These are phyloP conservation scores for Ceratotherium simum DNA, from an alignment of 2,113 vertebrate genomes.

Conservation along the genomic window DNA sequence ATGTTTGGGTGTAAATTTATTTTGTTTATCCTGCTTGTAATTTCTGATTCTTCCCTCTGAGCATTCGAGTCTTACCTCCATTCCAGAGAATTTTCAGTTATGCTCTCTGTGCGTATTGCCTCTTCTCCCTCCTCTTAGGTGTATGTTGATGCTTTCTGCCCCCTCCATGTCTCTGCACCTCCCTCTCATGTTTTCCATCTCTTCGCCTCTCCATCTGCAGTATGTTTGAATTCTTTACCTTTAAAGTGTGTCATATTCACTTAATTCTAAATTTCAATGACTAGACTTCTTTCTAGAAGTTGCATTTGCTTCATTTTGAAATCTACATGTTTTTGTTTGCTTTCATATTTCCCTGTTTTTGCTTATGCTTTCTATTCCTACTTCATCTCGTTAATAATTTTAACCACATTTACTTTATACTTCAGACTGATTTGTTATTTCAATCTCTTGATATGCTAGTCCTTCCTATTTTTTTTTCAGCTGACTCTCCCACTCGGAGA, in stretches of 20 bases:
- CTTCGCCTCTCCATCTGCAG: background rate
- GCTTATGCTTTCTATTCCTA: background rate
- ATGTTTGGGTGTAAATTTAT: background rate
- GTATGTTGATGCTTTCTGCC: fast-evolving
- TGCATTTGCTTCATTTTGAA: background rate
- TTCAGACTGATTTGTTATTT: background rate
- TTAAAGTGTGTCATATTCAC: background rate
- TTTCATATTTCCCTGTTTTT: background rate
- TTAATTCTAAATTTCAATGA: background rate
- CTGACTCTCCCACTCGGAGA: background rate
- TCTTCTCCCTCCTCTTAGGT: background rate
- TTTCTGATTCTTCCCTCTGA: background rate
- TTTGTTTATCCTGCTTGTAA: background rate
- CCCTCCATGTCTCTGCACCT: background rate
- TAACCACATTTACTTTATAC: background rate
- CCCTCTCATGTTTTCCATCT: background rate
- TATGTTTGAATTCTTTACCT: background rate
- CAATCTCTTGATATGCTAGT: background rate
- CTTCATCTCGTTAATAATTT: background rate
- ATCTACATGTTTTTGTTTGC: background rate
- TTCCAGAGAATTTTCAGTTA: background rate
- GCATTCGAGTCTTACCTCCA: background rate
- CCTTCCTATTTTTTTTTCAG: background rate
- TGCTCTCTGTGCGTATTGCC: background rate
- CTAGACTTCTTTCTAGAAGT: background rate